phyloP scores from a whole-genome alignment of 2,888 invertebrate species.

The Chrysina gloriosa region DNA sequence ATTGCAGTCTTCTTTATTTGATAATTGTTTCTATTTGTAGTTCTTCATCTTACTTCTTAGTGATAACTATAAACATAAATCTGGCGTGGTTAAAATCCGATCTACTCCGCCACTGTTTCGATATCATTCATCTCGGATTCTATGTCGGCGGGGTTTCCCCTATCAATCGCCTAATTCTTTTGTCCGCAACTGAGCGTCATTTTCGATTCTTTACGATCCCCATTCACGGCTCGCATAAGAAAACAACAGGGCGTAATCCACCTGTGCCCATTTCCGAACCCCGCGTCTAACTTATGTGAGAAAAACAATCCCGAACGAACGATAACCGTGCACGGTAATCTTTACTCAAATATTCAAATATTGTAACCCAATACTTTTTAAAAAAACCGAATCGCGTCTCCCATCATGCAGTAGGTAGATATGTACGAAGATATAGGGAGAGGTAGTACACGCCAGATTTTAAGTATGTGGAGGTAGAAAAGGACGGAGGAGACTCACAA shows the following conservation, averaged over 20 bases:
- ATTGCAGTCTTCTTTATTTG: too few species aligned
- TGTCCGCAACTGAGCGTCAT: constrained; percentile 21
- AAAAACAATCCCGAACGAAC: neutral
- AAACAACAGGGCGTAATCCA: constrained; percentile 5
- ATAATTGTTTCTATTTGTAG: too few species aligned
- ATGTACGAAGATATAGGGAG: too few species aligned
- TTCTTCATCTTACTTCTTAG: too few species aligned
- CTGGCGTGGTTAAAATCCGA: too few species aligned
- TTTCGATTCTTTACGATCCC: constrained; percentile 15
- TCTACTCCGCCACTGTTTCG: constrained; percentile 7
- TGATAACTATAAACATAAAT: too few species aligned
- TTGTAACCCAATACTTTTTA: constrained; percentile 37
- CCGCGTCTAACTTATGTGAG: neutral
- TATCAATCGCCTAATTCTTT: constrained; percentile 33
- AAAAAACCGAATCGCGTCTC: neutral
- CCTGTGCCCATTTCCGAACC: neutral
- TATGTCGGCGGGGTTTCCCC: constrained; percentile 4
- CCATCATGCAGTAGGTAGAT: constrained; percentile 28
- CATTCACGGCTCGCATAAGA: neutral
- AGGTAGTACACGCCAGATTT: neutral
- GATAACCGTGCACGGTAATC: neutral
- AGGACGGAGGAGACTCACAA: constrained; percentile 6
- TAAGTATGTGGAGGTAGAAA: neutral
- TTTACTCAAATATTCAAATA: constrained; percentile 37
- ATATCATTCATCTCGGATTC: constrained; percentile 11